Evolutionary conservation across 1,140 invertebrate species (phyloP).

Genomic region (Leptinotarsa defecta): DNA sequence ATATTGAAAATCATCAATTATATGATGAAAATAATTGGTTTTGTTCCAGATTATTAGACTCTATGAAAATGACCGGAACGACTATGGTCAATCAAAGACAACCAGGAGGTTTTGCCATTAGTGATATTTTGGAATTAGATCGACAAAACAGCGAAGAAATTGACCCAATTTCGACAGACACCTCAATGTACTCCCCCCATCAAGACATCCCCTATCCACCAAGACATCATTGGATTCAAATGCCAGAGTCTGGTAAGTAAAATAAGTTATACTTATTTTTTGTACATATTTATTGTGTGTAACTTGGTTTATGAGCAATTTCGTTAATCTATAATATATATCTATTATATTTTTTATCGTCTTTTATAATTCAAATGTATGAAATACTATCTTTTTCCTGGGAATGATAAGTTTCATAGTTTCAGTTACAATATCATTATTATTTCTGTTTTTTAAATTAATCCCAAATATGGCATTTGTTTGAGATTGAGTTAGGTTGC

Average conservation of each 20-base stretch:
- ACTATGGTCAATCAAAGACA: constrained; percentile 45
- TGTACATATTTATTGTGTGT: no score
- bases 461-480: no score
- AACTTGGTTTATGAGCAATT: no score
- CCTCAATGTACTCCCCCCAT: constrained; percentile 39
- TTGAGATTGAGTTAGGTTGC: no score
- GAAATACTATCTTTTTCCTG: no score
- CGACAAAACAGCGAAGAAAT: constrained; percentile 46
- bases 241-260: constrained; percentile 49
- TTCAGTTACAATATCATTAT: no score
- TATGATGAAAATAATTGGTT: constrained; percentile 27
- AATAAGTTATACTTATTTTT: neutral
- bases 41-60: constrained; percentile 65
- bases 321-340: no score
- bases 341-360: no score
- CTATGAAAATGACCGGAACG: constrained; percentile 66
- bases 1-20: no score
- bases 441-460: no score
- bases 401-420: no score
- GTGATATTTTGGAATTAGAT: constrained; percentile 67
- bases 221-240: constrained; percentile 50
- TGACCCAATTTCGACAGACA: constrained; percentile 42
- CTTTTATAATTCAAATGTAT: no score
- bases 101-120: constrained; percentile 67
- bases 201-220: constrained; percentile 38